Evolutionary conservation across 2,888 invertebrate genomes (phyloP), one percentile per base, ranked within the genome.

Genomic region (Rhagium mordax): DNA sequence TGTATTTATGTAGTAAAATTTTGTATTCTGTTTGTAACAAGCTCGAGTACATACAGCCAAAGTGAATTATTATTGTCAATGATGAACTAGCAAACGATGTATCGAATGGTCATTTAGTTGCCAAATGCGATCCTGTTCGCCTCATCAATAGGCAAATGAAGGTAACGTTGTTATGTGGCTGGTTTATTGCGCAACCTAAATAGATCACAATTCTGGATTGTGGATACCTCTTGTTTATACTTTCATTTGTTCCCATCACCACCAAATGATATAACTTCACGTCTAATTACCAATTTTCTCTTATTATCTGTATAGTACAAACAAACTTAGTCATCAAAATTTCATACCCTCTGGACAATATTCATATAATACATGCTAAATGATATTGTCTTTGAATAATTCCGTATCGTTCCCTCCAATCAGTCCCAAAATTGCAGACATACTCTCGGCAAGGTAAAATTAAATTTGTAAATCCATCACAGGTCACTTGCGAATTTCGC

Each of bases 141-240:
- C 71, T 71, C 75, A 73, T 75, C 73, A 75, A 75, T 73, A 73
- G 70, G 68, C 70, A 72, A 75, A 75, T 75, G 66, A 29, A 75
- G 75, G 60, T 72, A 75, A 70, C 72, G 21, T 62, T 41, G 70
- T 74, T 72, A 75, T 55, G 72, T 62, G 71, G 66, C 67, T 49
- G 66, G 70, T 59, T 71, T 71, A 71, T 48, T 70, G 16, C 41
- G 41, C 41, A 21, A 68, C 68, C 72, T 66, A 69, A 74, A 74
- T 71, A 59, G 67, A 70, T 69, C 59, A 61, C 69, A 55, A 65
- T 41, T 33, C 55, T 55, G 60, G 13, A 64, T 49, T 55, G 57
- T 13, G 62, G 64, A 55, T 64, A 59, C 67, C 59, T 55, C 61
- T 61, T 67, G 66, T 67, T 67, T 55, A 48, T 55, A 67, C 57